Conservation (phyloP, 2,888 invertebrate species). For the Leptodirus hochenwartii region DNA sequence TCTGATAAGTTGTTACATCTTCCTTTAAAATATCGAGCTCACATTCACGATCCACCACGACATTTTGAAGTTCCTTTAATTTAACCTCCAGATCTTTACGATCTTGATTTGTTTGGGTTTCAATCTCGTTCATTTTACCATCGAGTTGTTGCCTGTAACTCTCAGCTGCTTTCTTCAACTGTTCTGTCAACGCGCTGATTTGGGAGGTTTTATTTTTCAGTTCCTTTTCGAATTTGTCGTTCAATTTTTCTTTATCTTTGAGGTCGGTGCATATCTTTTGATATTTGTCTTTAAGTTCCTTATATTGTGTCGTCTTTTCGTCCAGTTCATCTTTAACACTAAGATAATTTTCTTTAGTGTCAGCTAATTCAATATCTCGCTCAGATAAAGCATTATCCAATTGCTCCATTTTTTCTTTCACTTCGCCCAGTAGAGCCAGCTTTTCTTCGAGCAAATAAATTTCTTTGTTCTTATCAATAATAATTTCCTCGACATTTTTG, state of each 20-base stretch:
- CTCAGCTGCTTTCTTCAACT: too few relatives aligned
- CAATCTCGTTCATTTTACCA: constrained; percentile 7
- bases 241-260: not conserved
- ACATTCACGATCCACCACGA: constrained; percentile 28
- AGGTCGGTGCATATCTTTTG: not conserved
- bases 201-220: constrained; percentile 16
- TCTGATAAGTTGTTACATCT: constrained; percentile 32
- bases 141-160: not conserved
- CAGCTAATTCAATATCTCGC: constrained; percentile 9
- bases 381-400: constrained; percentile 11
- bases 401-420: constrained; percentile 17
- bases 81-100: constrained; percentile 28
- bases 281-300: not conserved
- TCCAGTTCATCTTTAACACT: not conserved
- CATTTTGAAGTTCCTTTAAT: constrained; percentile 19
- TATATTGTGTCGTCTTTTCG: not conserved
- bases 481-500: constrained; percentile 33
- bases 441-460: constrained; percentile 30
- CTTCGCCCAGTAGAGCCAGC: constrained; percentile 18
- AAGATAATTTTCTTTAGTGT: too few relatives aligned
- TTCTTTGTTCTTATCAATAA: constrained; percentile 35
- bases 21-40: constrained; percentile 36
- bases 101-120: constrained; percentile 15
- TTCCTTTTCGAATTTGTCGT: not conserved
- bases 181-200: constrained; percentile 16